Percentiles rank a stretch among this genome's conserved stretches.
phyloP scores from a whole-genome alignment of 2,888 invertebrate genomes.

The Argyra leucocephala region DNA sequence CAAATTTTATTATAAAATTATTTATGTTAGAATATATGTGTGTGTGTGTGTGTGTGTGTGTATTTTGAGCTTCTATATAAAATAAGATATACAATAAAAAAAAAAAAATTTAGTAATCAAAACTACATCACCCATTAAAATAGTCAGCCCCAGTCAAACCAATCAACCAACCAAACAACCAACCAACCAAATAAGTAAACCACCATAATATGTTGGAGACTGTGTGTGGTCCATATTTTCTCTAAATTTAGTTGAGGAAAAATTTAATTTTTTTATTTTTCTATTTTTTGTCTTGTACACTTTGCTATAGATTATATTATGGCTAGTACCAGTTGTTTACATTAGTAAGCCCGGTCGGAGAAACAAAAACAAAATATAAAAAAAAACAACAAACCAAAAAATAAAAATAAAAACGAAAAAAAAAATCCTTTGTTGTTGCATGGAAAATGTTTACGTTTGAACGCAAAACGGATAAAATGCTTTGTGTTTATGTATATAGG shows the following conservation, averaged over 20 bases:
- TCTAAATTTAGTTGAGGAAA: background rate
- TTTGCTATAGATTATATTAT: background rate
- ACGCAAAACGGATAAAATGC: background rate
- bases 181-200: no score
- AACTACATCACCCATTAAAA: no score
- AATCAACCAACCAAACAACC: background rate
- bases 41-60: no score
- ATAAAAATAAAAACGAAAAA: background rate
- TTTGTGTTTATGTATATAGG: background rate
- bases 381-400: background rate
- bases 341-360: background rate
- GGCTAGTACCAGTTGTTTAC: background rate
- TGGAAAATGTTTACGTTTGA: background rate
- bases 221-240: conserved; percentile 3
- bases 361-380: background rate
- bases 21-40: no score
- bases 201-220: background rate
- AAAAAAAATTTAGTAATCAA: no score
- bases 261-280: background rate
- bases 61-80: no score
- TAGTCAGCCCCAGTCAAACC: background rate
- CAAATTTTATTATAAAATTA: no score
- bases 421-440: background rate
- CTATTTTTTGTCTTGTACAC: background rate
- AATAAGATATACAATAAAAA: no score